phyloP scores from a whole-genome alignment of 2,888 invertebrate genomes.

The Seladonia tumulorum region DNA sequence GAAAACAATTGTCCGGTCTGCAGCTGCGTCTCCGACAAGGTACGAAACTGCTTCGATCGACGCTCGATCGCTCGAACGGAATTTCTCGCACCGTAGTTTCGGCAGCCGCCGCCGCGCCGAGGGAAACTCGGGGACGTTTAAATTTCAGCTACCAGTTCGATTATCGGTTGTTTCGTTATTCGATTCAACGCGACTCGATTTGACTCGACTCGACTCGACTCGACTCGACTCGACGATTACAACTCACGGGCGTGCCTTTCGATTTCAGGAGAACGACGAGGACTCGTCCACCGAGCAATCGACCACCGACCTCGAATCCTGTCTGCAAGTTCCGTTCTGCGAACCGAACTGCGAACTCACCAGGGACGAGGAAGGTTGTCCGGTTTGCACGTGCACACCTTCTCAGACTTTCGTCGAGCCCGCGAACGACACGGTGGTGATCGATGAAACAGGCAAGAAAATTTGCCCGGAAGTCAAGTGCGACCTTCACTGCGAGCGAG shows the following conservation, averaged over 20 bases:
- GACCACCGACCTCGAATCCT: slow-evolving; percentile 59
- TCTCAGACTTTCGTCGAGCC: slow-evolving; percentile 35
- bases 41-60: slow-evolving; percentile 30
- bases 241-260: neutral
- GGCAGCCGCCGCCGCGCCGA: too few relatives aligned
- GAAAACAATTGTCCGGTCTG: slow-evolving; percentile 74
- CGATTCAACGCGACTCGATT: neutral
- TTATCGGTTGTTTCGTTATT: neutral
- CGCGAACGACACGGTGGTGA: slow-evolving; percentile 36
- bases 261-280: slow-evolving; percentile 43
- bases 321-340: slow-evolving; percentile 74
- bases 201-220: neutral
- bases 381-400: slow-evolving; percentile 75
- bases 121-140: neutral
- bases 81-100: neutral
- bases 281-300: neutral
- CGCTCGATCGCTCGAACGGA: neutral
- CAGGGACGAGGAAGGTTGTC: slow-evolving; percentile 76
- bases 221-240: neutral
- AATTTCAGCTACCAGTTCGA: neutral
- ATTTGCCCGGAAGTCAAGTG: slow-evolving; percentile 78
- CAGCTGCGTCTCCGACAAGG: slow-evolving; percentile 68
- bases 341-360: slow-evolving; percentile 71
- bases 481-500: slow-evolving; percentile 78
- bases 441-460: slow-evolving; percentile 59